A percentile compares a stretch with the other conserved stretches of the same genome.
Conservation (phyloP, 2,797 vertebrate genomes). For the Octomys mimax region DNA sequence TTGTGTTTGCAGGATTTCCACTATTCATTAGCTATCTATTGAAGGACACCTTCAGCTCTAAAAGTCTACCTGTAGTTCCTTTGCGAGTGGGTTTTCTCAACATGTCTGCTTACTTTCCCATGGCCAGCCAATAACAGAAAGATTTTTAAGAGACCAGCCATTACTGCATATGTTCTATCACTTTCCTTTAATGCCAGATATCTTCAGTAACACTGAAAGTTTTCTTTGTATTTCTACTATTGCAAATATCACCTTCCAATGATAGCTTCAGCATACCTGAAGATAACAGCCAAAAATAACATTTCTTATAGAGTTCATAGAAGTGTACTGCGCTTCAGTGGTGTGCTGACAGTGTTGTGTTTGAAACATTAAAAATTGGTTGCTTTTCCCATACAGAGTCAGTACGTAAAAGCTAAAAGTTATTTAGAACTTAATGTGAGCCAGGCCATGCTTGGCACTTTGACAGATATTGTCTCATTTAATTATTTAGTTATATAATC, state of each 20-base stretch:
- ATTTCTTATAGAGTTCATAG: not conserved
- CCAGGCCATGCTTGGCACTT: not conserved
- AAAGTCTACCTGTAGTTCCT: not conserved
- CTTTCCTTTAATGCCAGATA: not conserved
- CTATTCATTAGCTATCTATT: not conserved
- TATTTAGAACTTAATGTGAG: constrained; percentile 52
- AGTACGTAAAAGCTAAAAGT: constrained; percentile 24
- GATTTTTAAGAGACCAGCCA: not conserved
- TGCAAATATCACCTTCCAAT: not conserved
- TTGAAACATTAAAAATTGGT: not conserved
- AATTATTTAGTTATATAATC: constrained; percentile 33
- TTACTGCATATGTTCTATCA: not conserved
- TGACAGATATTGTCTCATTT: constrained; percentile 42
- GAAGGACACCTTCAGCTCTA: not conserved
- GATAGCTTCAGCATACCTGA: not conserved
- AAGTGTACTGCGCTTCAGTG: not conserved
- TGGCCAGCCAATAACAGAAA: not conserved
- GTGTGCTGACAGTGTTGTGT: not conserved
- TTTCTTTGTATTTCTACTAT: not conserved
- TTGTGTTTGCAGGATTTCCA: not conserved
- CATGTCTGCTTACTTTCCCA: not conserved
- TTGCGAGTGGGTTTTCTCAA: not conserved
- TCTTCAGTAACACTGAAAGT: not conserved
- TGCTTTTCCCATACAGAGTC: not conserved
- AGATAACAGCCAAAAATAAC: not conserved